A percentile compares a stretch with the other conserved stretches of the same genome.
These are phyloP conservation scores for Labia minor DNA, from an alignment of 2,888 invertebrate genomes.

Conservation along the genomic window DNA sequence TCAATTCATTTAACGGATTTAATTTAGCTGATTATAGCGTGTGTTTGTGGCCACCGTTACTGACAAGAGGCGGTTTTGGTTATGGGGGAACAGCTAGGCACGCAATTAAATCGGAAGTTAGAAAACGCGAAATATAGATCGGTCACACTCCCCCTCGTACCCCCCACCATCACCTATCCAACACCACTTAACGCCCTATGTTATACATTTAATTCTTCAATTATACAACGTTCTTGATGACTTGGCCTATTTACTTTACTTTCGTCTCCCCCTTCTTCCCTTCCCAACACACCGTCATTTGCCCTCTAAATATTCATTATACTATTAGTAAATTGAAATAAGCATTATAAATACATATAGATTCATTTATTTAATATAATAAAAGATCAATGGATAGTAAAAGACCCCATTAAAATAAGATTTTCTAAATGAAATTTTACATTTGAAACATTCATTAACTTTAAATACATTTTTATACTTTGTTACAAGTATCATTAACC, in stretches of 20 bases:
- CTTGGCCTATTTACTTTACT: background rate
- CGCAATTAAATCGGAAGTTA: conserved; percentile 4
- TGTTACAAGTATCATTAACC: no score
- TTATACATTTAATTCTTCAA: background rate
- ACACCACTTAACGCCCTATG: background rate
- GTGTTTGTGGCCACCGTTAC: background rate
- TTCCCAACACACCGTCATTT: no score
- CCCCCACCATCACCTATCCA: background rate
- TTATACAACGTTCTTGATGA: background rate
- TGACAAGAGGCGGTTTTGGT: background rate
- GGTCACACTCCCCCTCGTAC: background rate
- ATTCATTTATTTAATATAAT: no score
- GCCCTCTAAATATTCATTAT: no score
- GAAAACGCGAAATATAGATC: conserved; percentile 8
- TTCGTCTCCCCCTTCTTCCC: background rate
- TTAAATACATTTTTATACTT: no score
- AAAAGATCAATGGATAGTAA: no score
- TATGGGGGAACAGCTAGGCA: conserved; percentile 4
- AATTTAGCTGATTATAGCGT: background rate
- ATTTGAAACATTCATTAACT: no score
- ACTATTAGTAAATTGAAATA: no score
- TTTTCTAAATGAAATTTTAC: no score
- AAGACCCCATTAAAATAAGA: no score
- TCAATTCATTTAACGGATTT: conserved; percentile 8
- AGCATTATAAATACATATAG: no score